Conservation (phyloP, 1,140 invertebrate species). For the Heliconius melpomene region DNA sequence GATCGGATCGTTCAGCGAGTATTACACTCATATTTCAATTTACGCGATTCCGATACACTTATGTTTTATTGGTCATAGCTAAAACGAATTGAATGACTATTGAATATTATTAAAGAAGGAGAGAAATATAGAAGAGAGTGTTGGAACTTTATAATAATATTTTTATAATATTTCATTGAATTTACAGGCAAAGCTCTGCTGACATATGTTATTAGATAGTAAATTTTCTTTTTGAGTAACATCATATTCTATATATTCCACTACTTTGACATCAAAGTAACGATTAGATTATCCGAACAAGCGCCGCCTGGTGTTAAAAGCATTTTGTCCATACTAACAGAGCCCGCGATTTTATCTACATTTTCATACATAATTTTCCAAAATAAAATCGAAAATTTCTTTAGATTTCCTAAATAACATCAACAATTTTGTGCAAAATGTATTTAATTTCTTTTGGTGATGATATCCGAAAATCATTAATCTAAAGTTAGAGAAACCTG, state of each 20-base stretch:
- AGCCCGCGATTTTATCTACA: not conserved
- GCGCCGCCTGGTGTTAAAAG: not conserved
- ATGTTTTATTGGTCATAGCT: conserved; percentile 21
- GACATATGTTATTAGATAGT: not conserved
- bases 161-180: too few species aligned
- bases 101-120: not conserved
- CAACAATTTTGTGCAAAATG: too few species aligned
- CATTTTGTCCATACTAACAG: not conserved
- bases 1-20: conserved; percentile 22
- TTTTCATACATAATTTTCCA: not conserved
- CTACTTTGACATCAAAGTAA: not conserved
- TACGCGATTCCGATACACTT: conserved; percentile 29
- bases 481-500: too few species aligned
- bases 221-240: not conserved
- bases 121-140: not conserved
- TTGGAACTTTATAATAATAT: not conserved
- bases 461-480: too few species aligned
- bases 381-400: too few species aligned
- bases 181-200: not conserved
- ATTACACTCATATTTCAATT: conserved; percentile 33
- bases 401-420: too few species aligned
- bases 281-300: not conserved
- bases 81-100: conserved; percentile 11
- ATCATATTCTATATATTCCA: not conserved
- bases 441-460: too few species aligned